phyloP scores from a whole-genome alignment of 2,113 vertebrate genomes.

The Marmota monax region DNA sequence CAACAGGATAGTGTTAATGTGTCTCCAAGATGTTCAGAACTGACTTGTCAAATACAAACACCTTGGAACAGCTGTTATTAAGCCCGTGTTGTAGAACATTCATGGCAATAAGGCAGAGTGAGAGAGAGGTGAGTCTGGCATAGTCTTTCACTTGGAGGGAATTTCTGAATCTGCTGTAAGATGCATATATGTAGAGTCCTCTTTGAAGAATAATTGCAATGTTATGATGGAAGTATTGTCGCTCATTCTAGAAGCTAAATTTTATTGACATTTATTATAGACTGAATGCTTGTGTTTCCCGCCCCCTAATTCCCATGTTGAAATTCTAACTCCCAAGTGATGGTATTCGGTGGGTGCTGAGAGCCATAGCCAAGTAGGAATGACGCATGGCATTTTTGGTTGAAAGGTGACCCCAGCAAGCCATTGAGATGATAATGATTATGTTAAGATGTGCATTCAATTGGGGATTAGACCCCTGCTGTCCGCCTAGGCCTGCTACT shows the following conservation, averaged over 20 bases:
- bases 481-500: too few species aligned
- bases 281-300: background rate
- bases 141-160: background rate
- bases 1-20: background rate
- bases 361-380: too few species aligned
- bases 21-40: background rate
- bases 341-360: background rate
- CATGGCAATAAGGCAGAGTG: rapidly evolving
- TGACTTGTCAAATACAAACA: background rate
- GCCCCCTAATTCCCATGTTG: background rate
- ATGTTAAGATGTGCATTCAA: too few species aligned
- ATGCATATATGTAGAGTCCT: background rate
- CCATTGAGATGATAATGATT: too few species aligned
- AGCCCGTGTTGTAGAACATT: background rate
- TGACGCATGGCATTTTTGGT: too few species aligned
- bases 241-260: background rate
- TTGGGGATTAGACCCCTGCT: too few species aligned
- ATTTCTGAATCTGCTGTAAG: background rate
- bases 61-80: background rate
- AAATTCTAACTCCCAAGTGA: background rate
- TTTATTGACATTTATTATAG: background rate
- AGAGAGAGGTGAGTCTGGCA: background rate
- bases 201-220: background rate
- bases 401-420: too few species aligned
- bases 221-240: background rate